Percentiles rank a stretch among this genome's conserved stretches.
Conservation (phyloP, 1,140 invertebrate species). For the Eumeta japonica region DNA sequence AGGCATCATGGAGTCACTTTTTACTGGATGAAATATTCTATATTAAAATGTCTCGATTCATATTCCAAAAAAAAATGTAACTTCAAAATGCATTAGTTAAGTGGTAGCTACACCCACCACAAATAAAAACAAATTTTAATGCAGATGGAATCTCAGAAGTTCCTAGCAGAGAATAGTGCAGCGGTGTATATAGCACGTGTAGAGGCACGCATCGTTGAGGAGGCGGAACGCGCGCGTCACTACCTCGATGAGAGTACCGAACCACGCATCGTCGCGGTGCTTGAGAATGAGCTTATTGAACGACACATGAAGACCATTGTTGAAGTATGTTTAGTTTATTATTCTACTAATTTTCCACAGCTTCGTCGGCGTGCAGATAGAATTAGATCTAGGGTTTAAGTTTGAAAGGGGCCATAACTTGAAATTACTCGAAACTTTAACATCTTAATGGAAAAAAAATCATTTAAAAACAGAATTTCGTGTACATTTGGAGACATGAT, state of each 20-base stretch:
- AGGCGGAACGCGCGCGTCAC: slow-evolving; percentile 94
- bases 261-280: slow-evolving; percentile 89
- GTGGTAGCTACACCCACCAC: too few species aligned
- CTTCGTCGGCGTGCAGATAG: background rate
- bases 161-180: slow-evolving; percentile 96
- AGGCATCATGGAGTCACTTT: too few species aligned
- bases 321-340: slow-evolving; percentile 22
- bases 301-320: slow-evolving; percentile 97
- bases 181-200: slow-evolving; percentile 99
- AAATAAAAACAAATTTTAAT: too few species aligned
- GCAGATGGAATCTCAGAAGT: slow-evolving; percentile 97
- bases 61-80: too few species aligned
- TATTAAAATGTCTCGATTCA: too few species aligned
- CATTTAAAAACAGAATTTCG: too few species aligned
- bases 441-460: too few species aligned
- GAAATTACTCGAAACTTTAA: too few species aligned
- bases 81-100: too few species aligned
- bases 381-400: background rate
- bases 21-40: too few species aligned
- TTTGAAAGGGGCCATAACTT: background rate
- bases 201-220: slow-evolving; percentile 94
- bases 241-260: slow-evolving; percentile 98
- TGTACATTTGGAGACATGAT: too few species aligned
- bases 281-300: slow-evolving; percentile 97
- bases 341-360: background rate